These are phyloP conservation scores for Habropoda laboriosa DNA, from an alignment of 1,140 invertebrate species.

Conservation along the genomic window DNA sequence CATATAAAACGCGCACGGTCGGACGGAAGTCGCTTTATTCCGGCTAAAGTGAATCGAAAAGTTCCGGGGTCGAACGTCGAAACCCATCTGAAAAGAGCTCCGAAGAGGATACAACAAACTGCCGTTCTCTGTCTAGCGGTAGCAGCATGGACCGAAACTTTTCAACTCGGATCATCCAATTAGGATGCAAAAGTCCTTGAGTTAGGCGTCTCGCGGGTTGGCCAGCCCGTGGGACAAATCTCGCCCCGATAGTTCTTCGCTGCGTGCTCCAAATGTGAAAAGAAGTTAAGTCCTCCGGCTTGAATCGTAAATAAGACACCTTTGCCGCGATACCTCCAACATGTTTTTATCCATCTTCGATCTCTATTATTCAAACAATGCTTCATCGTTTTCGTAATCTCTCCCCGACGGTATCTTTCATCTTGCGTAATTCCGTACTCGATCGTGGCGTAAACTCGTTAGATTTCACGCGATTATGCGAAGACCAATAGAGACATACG, in stretches of 20 bases:
- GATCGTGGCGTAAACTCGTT: neutral
- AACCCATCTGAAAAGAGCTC: constrained; percentile 19
- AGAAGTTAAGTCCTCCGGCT: constrained; percentile 27
- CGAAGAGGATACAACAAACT: constrained; percentile 14
- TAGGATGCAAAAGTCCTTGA: constrained; percentile 67
- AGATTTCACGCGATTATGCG: too few relatives aligned
- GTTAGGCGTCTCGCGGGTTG: constrained; percentile 53
- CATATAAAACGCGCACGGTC: neutral
- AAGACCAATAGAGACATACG: too few relatives aligned
- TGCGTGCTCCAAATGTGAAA: constrained; percentile 9
- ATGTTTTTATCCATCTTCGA: too few relatives aligned
- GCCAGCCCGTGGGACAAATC: constrained; percentile 34
- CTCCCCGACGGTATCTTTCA: neutral
- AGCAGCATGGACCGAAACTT: constrained; percentile 50
- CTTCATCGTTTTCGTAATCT: too few relatives aligned
- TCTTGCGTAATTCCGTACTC: neutral
- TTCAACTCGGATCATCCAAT: constrained; percentile 69
- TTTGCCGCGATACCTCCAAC: neutral
- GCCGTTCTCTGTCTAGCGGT: constrained; percentile 35
- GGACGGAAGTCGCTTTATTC: constrained; percentile 5
- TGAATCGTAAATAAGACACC: constrained; percentile 40
- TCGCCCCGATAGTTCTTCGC: constrained; percentile 3
- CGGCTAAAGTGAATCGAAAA: constrained; percentile 32
- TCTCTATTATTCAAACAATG: neutral
- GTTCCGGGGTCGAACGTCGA: constrained; percentile 35